Base-by-base conservation (phyloP, 2,888 invertebrate genomes). In the Tyria jacobaeae region DNA sequence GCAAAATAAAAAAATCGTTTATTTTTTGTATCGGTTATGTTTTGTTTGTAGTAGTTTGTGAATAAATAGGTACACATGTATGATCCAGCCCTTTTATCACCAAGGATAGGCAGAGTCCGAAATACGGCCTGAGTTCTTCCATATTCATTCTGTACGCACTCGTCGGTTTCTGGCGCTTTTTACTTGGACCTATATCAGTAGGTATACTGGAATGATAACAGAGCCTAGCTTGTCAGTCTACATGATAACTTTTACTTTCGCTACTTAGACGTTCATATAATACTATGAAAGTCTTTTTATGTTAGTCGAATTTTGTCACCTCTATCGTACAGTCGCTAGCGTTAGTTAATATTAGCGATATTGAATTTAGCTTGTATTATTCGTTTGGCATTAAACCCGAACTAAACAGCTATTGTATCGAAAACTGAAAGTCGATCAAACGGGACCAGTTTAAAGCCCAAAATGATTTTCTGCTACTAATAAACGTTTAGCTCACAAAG, bases 391-490 rank as follows among this genome's bases (percentile, higher is more conserved):
- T 68, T 71, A 69, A 62, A 50, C 65, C 67, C 41, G 63, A 71
- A 57, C 68, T 65, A 67, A 73, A 70, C 62, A 70, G 68, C 70
- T 64, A 76, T 76, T 76, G 70, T 76, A 67, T 63, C 69, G 67
- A 74, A 75, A 71, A 72, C 73, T 68, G 72, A 76, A 75, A 82
- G 77, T 76, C 76, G 70, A 82, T 79, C 73, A 68, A 73, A 73
- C 63, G 78, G 66, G 73, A 68, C 66, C 71, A 64, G 79, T 78
- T 76, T 76, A 75, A 80, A 78, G 76, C 76, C 79, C 75, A 82
- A 73, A 86, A 86, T 84, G 75, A 85, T 85, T 86, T 84, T 75
- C 80, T 75, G 77, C 79, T n/a, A n/a, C n/a, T 84, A 86, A 85
- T 85, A 83, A 80, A 78, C 82, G 80, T 80, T 82, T 78, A 81